Conservation (phyloP, 2,797 vertebrate species). For the Xiphorhynchus erythropygius region DNA sequence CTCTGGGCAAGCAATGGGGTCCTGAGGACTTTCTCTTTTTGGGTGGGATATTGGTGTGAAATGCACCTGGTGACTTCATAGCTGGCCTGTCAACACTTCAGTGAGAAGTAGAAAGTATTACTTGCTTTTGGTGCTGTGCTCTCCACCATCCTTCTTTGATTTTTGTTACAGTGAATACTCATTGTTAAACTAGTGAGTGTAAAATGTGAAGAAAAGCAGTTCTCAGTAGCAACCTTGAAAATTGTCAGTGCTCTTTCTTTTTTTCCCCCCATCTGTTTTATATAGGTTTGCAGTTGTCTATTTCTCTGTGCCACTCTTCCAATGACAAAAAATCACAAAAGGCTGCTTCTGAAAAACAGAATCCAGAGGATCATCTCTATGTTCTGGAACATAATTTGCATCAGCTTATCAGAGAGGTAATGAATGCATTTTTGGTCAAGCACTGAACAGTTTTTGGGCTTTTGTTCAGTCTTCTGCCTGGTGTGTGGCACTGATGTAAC, state of each 20-base stretch:
- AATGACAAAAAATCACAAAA: constrained; percentile 91
- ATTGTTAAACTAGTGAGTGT: not conserved
- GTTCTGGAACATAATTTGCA: constrained; percentile 97
- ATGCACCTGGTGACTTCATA: not conserved
- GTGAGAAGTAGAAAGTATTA: not conserved
- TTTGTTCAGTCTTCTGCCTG: fast-evolving
- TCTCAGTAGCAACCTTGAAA: not conserved
- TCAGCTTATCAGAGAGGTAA: constrained; percentile 96
- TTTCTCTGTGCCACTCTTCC: constrained; percentile 94
- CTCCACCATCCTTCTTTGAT: not conserved
- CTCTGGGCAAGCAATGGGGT: not conserved
- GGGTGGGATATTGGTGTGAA: not conserved
- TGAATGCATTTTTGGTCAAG: not conserved
- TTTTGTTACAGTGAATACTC: not conserved
- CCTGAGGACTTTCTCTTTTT: not conserved
- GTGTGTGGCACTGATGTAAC: not conserved
- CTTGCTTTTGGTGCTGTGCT: not conserved
- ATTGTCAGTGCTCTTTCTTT: not conserved
- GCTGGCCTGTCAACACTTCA: not conserved
- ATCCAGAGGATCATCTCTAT: constrained; percentile 92
- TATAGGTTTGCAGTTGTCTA: constrained; percentile 91
- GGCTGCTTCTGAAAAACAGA: constrained; percentile 84
- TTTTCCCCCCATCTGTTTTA: not conserved
- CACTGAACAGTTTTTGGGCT: not conserved
- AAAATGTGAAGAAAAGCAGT: not conserved